phyloP scores from a whole-genome alignment of 2,113 vertebrate species.

The Podarcis muralis region DNA sequence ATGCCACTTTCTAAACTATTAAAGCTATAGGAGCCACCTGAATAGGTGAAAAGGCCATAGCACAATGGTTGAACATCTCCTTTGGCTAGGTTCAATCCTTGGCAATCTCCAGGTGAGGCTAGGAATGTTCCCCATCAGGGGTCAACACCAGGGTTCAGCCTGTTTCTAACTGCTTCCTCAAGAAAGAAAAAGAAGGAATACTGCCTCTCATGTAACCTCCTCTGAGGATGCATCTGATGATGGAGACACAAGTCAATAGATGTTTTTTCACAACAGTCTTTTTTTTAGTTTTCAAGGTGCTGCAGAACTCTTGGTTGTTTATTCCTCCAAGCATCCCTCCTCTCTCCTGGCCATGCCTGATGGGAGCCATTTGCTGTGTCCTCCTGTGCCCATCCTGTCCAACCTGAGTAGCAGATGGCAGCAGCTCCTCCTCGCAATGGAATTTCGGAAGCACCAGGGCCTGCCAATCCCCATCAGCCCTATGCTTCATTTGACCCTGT shows the following conservation, averaged over 20 bases:
- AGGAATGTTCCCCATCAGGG: too few relatives aligned
- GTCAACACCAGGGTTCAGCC: too few relatives aligned
- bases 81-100: too few relatives aligned
- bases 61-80: too few relatives aligned
- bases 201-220: neutral
- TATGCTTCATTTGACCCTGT: neutral
- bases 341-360: neutral
- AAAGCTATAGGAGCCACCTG: neutral
- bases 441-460: neutral
- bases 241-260: neutral
- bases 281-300: neutral
- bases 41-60: neutral
- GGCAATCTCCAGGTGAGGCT: too few relatives aligned
- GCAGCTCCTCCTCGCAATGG: neutral
- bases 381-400: neutral
- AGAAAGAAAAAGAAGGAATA: neutral
- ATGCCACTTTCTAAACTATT: neutral
- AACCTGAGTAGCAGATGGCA: rapidly evolving
- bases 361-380: rapidly evolving
- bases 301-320: neutral
- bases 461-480: neutral
- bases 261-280: neutral
- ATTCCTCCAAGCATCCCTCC: neutral
- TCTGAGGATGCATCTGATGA: neutral
- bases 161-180: neutral